Evolutionary conservation across 1,140 invertebrate species (phyloP).

Genomic region (Zaprionus capensis): DNA sequence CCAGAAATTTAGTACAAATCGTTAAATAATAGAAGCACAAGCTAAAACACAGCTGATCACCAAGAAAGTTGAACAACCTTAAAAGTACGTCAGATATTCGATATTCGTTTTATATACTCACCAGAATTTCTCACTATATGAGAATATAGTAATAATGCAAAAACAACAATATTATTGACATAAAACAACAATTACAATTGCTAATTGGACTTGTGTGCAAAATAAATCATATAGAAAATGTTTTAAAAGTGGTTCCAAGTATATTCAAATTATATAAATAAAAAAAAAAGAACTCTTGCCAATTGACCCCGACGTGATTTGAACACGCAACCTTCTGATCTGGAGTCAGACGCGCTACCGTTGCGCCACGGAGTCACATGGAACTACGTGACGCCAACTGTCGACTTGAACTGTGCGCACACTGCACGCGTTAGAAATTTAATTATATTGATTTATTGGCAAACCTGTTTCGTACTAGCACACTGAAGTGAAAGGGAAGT

Average conservation of each 20-base stretch:
- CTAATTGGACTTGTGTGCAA: too few relatives aligned
- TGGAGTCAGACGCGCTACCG: constrained; percentile 99
- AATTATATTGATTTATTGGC: constrained; percentile 51
- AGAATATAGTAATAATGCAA: too few relatives aligned
- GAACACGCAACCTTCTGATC: constrained; percentile 99
- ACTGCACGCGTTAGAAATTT: constrained; percentile 20
- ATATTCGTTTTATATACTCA: too few relatives aligned
- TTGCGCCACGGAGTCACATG: constrained; percentile 95
- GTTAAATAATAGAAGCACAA: too few relatives aligned
- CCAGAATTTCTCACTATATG: too few relatives aligned
- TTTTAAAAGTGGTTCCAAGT: not conserved
- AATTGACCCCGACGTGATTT: constrained; percentile 97
- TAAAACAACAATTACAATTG: too few relatives aligned
- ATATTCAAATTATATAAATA: not conserved
- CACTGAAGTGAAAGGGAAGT: not conserved
- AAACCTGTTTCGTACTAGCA: constrained; percentile 17
- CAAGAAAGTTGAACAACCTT: too few relatives aligned
- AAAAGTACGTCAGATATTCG: too few relatives aligned
- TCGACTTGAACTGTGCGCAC: not conserved
- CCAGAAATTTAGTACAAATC: too few relatives aligned
- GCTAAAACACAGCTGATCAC: too few relatives aligned
- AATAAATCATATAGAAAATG: not conserved
- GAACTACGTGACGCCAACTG: constrained; percentile 21
- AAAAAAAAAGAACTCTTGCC: not conserved
- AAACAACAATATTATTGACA: too few relatives aligned